Percentiles rank a stretch among this genome's conserved stretches.
Evolutionary conservation across 2,888 invertebrate genomes (phyloP).

Genomic region (Acrobasis consociella): DNA sequence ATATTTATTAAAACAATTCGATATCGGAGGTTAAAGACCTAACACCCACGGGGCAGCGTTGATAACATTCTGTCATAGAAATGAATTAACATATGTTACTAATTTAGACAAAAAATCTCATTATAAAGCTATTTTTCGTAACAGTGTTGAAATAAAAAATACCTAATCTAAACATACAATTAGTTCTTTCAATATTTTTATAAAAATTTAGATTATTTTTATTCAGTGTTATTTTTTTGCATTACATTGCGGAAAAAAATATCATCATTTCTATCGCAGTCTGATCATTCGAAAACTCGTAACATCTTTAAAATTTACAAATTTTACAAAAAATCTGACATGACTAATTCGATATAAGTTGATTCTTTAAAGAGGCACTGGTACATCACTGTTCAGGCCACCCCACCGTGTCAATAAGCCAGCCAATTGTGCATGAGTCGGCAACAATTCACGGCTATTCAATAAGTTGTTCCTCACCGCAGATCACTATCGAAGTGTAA

Average conservation of each 20-base stretch:
- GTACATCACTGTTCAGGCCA: constrained; percentile 55
- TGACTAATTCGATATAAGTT: too few relatives aligned
- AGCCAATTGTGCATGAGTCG: constrained; percentile 74
- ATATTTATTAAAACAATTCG: constrained; percentile 7
- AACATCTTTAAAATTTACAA: too few relatives aligned
- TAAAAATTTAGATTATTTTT: too few relatives aligned
- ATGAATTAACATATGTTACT: constrained; percentile 9
- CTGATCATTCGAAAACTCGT: too few relatives aligned
- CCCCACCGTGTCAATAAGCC: constrained; percentile 74
- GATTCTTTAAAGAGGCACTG: neutral
- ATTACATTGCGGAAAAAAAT: too few relatives aligned
- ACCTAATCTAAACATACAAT: neutral
- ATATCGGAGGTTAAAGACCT: constrained; percentile 8
- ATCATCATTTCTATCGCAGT: too few relatives aligned
- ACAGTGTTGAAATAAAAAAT: neutral
- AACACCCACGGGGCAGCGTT: constrained; percentile 11
- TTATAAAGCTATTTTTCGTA: constrained; percentile 27
- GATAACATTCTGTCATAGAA: constrained; percentile 13
- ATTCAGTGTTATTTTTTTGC: too few relatives aligned
- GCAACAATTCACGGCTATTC: constrained; percentile 72
- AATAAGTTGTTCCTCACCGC: constrained; percentile 67
- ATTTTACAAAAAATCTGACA: too few relatives aligned
- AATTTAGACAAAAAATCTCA: constrained; percentile 20
- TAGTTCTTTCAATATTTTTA: too few relatives aligned
- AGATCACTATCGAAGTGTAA: constrained; percentile 63